phyloP scores from a whole-genome alignment of 30 jellyfish, hydroid and myxozoan species.

The Chrysaora quinquecirrha region DNA sequence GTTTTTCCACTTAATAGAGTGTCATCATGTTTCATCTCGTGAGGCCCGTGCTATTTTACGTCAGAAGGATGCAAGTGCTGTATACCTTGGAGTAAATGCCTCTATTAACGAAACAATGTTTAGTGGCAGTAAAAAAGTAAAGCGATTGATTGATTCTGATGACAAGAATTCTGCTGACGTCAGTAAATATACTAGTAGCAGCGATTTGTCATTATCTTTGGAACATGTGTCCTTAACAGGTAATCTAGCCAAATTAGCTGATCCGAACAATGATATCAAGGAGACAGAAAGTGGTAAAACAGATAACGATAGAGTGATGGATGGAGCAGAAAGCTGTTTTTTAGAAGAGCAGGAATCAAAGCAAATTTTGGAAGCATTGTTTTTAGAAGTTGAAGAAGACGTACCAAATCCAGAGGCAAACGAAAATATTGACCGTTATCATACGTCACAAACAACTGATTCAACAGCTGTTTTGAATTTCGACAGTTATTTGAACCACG shows the following conservation, averaged over 20 bases:
- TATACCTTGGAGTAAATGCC: conserved; percentile 13
- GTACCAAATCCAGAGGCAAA: too few relatives aligned
- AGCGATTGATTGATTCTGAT: background rate
- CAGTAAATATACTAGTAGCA: background rate
- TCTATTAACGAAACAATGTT: background rate
- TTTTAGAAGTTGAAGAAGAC: conserved; percentile 55
- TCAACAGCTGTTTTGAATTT: too few relatives aligned
- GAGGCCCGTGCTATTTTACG: conserved; percentile 60
- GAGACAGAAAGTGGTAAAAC: background rate
- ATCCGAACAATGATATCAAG: too few relatives aligned
- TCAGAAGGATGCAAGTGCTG: conserved; percentile 47
- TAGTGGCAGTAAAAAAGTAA: background rate
- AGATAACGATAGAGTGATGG: background rate
- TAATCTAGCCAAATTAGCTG: too few relatives aligned
- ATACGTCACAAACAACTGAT: too few relatives aligned
- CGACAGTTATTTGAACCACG: too few relatives aligned
- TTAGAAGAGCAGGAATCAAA: conserved; percentile 58
- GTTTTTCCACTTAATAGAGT: conserved; percentile 20
- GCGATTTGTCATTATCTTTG: background rate
- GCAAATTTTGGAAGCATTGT: conserved; percentile 50
- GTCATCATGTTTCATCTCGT: conserved; percentile 12
- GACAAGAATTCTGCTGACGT: background rate
- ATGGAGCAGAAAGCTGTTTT: conserved; percentile 29
- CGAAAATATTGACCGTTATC: too few relatives aligned
- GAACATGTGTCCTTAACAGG: background rate